Percentiles rank a stretch among this genome's conserved stretches.
Conservation (phyloP, 2,113 vertebrate genomes). For the Lagopus muta region DNA sequence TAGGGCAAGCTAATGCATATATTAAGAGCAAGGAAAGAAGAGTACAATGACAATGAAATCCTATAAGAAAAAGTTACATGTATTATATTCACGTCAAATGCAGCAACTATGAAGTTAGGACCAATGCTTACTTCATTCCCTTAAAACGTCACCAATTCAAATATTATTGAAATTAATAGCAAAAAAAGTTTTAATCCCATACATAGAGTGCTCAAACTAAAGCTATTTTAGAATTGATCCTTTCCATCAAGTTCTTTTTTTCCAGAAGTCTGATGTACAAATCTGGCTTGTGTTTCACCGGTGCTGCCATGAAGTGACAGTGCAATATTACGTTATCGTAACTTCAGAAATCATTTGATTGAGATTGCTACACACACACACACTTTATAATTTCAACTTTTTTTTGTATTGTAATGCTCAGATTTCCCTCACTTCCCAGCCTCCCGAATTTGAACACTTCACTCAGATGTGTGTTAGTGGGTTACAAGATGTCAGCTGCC, state of each 20-base stretch:
- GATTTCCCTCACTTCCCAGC: background rate
- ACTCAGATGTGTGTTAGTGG: fast-evolving
- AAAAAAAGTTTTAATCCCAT: background rate
- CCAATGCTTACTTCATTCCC: background rate
- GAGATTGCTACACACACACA: background rate
- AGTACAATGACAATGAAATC: background rate
- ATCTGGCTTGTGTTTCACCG: background rate
- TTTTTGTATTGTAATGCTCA: background rate
- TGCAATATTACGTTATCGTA: background rate
- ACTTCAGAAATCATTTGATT: background rate
- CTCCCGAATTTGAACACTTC: background rate
- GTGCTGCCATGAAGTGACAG: background rate
- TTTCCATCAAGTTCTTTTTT: background rate
- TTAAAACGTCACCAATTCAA: background rate
- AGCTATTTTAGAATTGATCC: background rate
- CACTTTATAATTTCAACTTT: background rate
- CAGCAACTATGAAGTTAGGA: background rate
- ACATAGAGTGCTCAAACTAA: background rate
- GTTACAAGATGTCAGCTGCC: background rate
- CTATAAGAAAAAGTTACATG: background rate
- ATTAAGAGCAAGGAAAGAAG: background rate
- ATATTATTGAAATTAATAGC: background rate
- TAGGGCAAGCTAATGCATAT: background rate
- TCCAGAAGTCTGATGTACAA: background rate
- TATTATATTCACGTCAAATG: background rate